Percentiles rank a stretch among this genome's conserved stretches.
phyloP scores from a whole-genome alignment of 2,888 invertebrate species.

The Eupithecia inturbata region DNA sequence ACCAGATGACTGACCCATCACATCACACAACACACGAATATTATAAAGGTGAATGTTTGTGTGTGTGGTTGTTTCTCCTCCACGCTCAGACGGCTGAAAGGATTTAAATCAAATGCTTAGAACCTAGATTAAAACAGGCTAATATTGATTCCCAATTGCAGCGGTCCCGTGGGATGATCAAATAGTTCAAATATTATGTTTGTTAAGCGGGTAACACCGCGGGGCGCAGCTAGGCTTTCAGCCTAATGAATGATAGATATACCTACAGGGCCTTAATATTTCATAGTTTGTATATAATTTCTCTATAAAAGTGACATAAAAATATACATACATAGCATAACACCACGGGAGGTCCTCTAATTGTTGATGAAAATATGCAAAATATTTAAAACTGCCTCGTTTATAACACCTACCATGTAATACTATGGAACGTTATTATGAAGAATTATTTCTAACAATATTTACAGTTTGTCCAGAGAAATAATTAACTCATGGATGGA shows the following conservation, averaged over 20 bases:
- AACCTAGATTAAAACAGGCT: no score
- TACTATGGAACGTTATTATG: constrained; percentile 26
- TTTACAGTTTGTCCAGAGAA: constrained; percentile 18
- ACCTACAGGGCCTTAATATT: neutral
- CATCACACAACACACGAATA: no score
- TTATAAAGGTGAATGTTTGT: no score
- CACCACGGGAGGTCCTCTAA: constrained; percentile 74
- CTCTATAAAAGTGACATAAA: constrained; percentile 57
- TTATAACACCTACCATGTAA: constrained; percentile 50
- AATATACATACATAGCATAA: constrained; percentile 56
- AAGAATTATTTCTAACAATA: constrained; percentile 26
- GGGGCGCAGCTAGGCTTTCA: neutral
- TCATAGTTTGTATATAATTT: neutral
- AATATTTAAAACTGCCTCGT: constrained; percentile 47
- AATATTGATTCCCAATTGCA: no score
- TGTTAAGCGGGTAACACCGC: neutral
- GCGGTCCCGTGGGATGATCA: no score
- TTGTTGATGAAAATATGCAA: constrained; percentile 73
- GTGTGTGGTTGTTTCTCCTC: no score
- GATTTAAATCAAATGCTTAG: no score
- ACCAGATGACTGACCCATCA: no score
- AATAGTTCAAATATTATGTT: no score
- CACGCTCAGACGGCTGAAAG: no score
- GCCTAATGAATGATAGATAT: neutral
- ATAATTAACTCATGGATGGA: neutral